Evolutionary conservation across 2,113 vertebrate genomes (phyloP).

Genomic region (Ancistrus triradiatus): DNA sequence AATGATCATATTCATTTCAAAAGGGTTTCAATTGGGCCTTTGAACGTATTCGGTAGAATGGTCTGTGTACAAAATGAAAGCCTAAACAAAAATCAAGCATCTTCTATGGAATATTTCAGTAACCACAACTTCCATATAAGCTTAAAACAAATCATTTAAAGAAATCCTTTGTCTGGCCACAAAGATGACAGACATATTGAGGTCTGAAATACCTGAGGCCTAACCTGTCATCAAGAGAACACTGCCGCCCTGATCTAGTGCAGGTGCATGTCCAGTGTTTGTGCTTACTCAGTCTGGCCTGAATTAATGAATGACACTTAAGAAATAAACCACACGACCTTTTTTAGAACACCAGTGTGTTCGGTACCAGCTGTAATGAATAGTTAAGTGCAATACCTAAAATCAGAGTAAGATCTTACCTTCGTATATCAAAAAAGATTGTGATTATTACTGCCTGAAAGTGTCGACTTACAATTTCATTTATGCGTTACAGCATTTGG

Average conservation of each 20-base stretch:
- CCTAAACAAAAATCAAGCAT: not conserved
- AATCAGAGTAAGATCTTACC: no score
- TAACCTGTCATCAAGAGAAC: not conserved
- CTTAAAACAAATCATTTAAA: not conserved
- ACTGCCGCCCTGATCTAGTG: not conserved
- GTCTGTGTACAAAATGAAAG: no score
- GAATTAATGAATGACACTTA: slow-evolving; percentile 15
- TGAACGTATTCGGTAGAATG: no score
- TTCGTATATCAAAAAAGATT: no score
- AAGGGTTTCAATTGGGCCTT: no score
- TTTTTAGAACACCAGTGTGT: not conserved
- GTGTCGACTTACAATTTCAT: no score
- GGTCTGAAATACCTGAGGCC: slow-evolving; percentile 9
- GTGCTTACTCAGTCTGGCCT: not conserved
- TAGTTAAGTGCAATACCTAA: no score
- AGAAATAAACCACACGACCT: not conserved
- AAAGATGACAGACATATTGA: not conserved
- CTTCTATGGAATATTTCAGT: not conserved
- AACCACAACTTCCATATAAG: not conserved
- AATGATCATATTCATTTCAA: no score
- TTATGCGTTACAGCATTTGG: no score
- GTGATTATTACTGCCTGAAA: no score
- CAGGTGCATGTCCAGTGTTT: slow-evolving; percentile 2
- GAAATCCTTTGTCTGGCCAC: not conserved
- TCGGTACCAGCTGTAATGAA: no score